Conservation (phyloP, 2,113 vertebrate genomes). For the Potamarius usumacintae region DNA sequence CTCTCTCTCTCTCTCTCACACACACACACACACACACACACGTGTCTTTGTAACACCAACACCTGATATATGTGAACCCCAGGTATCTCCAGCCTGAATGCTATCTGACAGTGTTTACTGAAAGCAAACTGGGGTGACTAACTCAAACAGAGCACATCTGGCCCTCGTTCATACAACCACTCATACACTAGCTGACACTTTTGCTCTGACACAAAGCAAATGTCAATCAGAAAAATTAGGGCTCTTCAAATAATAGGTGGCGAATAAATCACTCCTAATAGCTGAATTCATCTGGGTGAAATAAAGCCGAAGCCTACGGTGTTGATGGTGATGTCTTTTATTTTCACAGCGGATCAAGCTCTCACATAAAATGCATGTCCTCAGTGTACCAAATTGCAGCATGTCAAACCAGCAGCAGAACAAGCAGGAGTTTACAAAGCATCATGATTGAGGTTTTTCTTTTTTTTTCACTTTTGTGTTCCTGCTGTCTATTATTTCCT, state of each 20-base stretch:
- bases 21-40: not conserved
- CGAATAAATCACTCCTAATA: constrained; percentile 49
- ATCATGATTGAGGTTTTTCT: not conserved
- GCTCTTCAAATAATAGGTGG: constrained; percentile 46
- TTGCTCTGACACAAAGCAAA: constrained; percentile 39
- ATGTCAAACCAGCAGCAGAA: constrained; percentile 45
- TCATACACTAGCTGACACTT: constrained; percentile 32
- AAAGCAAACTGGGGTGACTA: constrained; percentile 59
- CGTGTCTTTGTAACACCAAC: constrained; percentile 48
- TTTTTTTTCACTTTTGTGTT: constrained; percentile 3
- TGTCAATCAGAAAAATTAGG: constrained; percentile 47
- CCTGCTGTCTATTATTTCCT: constrained; percentile 29
- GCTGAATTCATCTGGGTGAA: constrained; percentile 41
- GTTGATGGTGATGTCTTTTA: constrained; percentile 41
- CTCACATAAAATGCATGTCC: constrained; percentile 45
- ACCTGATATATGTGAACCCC: constrained; percentile 36
- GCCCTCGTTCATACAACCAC: constrained; percentile 42
- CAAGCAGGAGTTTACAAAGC: constrained; percentile 44
- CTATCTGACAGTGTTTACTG: constrained; percentile 61
- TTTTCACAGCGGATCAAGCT: constrained; percentile 46
- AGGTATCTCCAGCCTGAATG: constrained; percentile 45
- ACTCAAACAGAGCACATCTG: constrained; percentile 51
- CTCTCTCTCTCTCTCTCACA: not conserved
- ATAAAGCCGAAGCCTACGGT: constrained; percentile 31
- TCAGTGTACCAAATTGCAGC: constrained; percentile 41